Evolutionary conservation across 2,113 vertebrate species (phyloP), one percentile per base, ranked within the genome.

Genomic region (Saguinus midas): DNA sequence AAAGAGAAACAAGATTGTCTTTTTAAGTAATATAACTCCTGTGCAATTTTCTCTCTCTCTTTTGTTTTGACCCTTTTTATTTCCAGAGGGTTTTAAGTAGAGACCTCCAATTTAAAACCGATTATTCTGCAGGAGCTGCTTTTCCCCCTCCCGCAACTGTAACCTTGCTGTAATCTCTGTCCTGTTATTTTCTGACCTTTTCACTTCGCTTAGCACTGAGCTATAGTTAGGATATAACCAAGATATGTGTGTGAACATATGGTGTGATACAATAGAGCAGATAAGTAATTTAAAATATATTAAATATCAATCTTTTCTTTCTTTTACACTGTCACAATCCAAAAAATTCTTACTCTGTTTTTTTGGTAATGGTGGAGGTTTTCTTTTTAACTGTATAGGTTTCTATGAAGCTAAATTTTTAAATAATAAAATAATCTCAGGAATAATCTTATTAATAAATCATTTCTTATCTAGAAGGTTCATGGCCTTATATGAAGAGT

Each of bases 81-180:
- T 98, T 98, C 98, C 96, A 96, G 94, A 58, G 96, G 97, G 97
- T 98, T 99, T 98, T 98, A 98, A 98, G 98, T 84, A 98, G 96
- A 98, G 98, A 97, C 97, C 98, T 98, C 97, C 98, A 98, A 98
- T 99, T 99, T 98, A 97, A 98, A 98, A 97, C 97, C 98, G 96
- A 95, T 99, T 98, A 97, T 96, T 96, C 97, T 81, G 97, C 45
- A 58, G 97, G 84, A 97, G 93, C 91, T 97, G 35, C 78, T 21
- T 96, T 95, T 68, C 9, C 97, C 96, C 97, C 78, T 97, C 97
- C 97, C 79, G 50, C 97, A 82, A 0, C 0, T 1, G 35, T 21
- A 85, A 86, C 97, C 97, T 97, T 50, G 91, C 97, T 88, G 85
- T 73, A 75, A 72, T 87, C 94, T 10, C 97, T 98, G 98, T 96